Evolutionary conservation across 2,888 invertebrate species (phyloP).

Genomic region (Gymnosoma rotundatum): DNA sequence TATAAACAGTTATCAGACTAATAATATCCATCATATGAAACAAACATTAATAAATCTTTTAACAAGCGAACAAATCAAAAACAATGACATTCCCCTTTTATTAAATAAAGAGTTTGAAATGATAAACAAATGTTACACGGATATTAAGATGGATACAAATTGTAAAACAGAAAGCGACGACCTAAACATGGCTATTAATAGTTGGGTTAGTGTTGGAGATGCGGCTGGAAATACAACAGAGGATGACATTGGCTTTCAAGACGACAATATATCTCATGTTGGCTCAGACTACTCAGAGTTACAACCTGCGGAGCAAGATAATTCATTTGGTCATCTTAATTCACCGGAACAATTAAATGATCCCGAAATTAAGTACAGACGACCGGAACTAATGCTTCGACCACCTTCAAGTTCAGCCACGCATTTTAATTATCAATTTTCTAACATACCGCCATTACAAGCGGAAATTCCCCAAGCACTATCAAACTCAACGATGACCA

Average conservation of each 20-base stretch:
- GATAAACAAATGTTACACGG: background rate
- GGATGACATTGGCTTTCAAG: conserved; percentile 74
- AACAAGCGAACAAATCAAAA: conserved; percentile 8
- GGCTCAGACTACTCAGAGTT: conserved; percentile 72
- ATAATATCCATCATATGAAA: conserved; percentile 1
- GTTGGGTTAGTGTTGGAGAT: conserved; percentile 9
- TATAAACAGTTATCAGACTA: conserved; percentile 18
- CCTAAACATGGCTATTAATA: conserved; percentile 7
- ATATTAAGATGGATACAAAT: conserved; percentile 50
- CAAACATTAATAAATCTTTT: background rate
- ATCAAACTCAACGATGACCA: conserved; percentile 55
- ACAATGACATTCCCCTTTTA: conserved; percentile 49
- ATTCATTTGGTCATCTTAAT: conserved; percentile 72
- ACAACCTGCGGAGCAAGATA: conserved; percentile 54
- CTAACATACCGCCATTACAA: conserved; percentile 61
- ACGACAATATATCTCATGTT: conserved; percentile 72
- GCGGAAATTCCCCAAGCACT: conserved; percentile 46
- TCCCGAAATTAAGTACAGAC: conserved; percentile 52
- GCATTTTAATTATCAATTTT: conserved; percentile 77
- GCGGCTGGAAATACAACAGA: conserved; percentile 20
- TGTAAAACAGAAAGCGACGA: conserved; percentile 30
- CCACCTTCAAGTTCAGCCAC: conserved; percentile 75
- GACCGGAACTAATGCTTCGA: conserved; percentile 75
- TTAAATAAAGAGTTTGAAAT: conserved; percentile 34
- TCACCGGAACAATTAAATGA: conserved; percentile 64